A percentile compares a stretch with the other conserved stretches of the same genome.
phyloP scores from a whole-genome alignment of 2,113 vertebrate genomes.

The Bothrops jararaca region DNA sequence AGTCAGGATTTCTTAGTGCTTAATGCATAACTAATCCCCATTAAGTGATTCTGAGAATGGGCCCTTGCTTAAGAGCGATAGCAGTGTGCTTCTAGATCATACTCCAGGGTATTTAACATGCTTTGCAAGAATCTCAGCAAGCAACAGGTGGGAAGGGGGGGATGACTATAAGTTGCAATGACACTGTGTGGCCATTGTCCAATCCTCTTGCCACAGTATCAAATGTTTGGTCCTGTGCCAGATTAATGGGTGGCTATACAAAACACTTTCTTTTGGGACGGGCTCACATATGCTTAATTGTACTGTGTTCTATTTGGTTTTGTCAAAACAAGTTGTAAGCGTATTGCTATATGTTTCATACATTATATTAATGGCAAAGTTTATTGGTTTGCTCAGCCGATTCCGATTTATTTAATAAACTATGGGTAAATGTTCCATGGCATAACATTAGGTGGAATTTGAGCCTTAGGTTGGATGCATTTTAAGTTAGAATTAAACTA shows the following conservation, averaged over 20 bases:
- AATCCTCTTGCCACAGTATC: not conserved
- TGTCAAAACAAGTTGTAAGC: not conserved
- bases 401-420: not conserved
- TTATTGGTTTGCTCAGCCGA: not conserved
- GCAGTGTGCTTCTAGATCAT: not conserved
- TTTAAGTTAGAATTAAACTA: not conserved
- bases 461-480: not conserved
- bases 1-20: not conserved
- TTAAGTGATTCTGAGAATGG: not conserved
- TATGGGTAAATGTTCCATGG: not conserved
- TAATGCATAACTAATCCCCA: not conserved
- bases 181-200: not conserved
- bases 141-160: not conserved
- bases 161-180: not conserved
- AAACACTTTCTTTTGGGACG: not conserved
- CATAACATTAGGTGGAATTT: not conserved
- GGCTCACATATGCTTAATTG: not conserved
- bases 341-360: not conserved
- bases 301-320: not conserved
- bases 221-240: not conserved
- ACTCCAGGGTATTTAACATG: not conserved
- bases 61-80: not conserved
- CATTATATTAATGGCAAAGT: not conserved
- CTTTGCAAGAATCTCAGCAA: not conserved
- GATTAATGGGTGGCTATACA: not conserved